Base-by-base conservation (phyloP, 2,797 vertebrate genomes). In the Discoglossus pictus region DNA sequence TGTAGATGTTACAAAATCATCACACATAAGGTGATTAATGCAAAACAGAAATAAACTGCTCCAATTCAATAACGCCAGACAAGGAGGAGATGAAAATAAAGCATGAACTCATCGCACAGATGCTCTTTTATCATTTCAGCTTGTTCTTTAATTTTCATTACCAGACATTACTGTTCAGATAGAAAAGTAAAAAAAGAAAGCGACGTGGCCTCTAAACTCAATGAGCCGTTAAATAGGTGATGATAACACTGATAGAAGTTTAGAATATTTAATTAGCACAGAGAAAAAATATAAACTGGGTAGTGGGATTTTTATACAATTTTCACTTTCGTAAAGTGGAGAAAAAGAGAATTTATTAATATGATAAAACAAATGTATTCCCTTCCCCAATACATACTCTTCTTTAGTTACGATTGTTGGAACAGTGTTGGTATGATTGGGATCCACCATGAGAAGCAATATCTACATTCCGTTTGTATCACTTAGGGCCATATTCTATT, bases 61-160 rank as follows among this genome's bases (percentile, higher is more conserved):
- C 16, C 36, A 48, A 34, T 61, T 39, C 47, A 67, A 59, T 52
- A 60, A 60, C 18, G 35, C 34, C 9, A 51, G 53, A 63, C 12
- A 15, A 13, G 34, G 54, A 67, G 43, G 34, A 50, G 43, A 21
- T 2, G 12, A 18, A 50, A n/a, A 20, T 4, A 15, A 35, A 16
- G 2, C 3, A 27, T 39, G 42, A 67, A 60, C 18, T 1, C 12
- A 15, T 7, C 12, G 38, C 54, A 51, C 55, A 60, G 65, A 67
- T 67, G 55, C 31, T 60, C 10, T 58, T 50, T 60, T 67, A 67
- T 60, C 54, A 51, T 67, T 60, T 59, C 54, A 7, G 55, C 46
- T 60, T 44, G 65, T 67, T 67, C 46, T 67, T 60, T 52, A 67
- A 51, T 67, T 67, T 67, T 67, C 52, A 67, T 42, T 42, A 42